Evolutionary conservation across 1,140 invertebrate genomes (phyloP).

Genomic region (Heterodera carotae): DNA sequence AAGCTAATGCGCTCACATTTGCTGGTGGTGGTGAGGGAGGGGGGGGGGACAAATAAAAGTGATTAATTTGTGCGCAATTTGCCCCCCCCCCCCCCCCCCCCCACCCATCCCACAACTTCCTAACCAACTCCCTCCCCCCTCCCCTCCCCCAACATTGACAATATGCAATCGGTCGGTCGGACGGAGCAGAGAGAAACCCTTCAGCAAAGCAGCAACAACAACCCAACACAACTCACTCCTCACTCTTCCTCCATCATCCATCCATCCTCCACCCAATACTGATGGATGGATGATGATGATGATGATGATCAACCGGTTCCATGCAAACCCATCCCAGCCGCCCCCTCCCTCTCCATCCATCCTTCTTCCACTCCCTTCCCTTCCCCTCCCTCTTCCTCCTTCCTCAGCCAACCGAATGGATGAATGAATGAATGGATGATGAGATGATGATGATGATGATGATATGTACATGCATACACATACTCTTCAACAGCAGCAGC

Average conservation of each 20-base stretch:
- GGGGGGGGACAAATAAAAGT: conserved; percentile 35
- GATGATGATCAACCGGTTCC: conserved; percentile 16
- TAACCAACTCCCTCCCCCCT: background rate
- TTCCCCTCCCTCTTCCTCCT: too few relatives aligned
- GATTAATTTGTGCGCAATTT: conserved; percentile 19
- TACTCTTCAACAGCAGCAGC: background rate
- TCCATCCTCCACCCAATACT: too few relatives aligned
- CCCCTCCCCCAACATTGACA: background rate
- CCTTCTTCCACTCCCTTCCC: too few relatives aligned
- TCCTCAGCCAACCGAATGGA: too few relatives aligned
- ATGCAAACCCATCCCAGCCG: conserved; percentile 16
- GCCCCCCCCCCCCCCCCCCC: background rate
- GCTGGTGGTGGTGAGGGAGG: too few relatives aligned
- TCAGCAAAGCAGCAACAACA: background rate
- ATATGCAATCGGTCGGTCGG: conserved; percentile 19
- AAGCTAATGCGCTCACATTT: background rate
- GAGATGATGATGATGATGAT: background rate
- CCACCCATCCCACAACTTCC: background rate
- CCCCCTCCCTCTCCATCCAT: too few relatives aligned
- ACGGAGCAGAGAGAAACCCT: background rate
- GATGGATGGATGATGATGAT: too few relatives aligned
- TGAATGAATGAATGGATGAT: background rate
- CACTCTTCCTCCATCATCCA: background rate
- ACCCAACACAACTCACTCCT: conserved; percentile 1
- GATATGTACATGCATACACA: background rate